These are phyloP conservation scores for Leptosomus discolor DNA, from an alignment of 2,113 vertebrate genomes.

Conservation along the genomic window DNA sequence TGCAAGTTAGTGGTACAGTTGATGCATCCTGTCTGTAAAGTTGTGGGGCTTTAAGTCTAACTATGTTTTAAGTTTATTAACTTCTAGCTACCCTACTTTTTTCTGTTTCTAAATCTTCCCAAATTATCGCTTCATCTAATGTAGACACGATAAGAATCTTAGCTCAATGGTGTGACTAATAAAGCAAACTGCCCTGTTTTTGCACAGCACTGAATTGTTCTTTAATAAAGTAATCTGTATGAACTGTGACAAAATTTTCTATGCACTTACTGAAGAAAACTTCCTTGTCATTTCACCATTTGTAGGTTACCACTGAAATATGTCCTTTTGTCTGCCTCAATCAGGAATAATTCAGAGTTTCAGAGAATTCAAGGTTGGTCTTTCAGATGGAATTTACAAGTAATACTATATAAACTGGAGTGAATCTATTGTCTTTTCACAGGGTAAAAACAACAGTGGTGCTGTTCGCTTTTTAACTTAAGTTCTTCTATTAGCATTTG, in stretches of 20 bases:
- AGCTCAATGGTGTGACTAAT: neutral
- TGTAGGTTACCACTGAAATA: neutral
- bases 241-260: neutral
- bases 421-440: neutral
- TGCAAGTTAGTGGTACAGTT: neutral
- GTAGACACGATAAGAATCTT: neutral
- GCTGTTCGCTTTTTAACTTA: neutral
- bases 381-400: neutral
- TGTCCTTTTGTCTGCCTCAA: neutral
- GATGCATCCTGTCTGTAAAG: neutral
- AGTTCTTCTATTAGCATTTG: neutral
- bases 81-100: neutral
- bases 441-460: neutral
- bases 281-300: neutral
- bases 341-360: neutral
- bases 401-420: neutral
- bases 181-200: neutral
- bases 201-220: neutral
- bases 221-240: neutral
- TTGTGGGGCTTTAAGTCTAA: neutral
- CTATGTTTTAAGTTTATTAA: neutral
- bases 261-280: neutral
- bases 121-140: neutral
- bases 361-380: neutral
- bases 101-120: neutral